Conservation (phyloP, 2,888 invertebrate genomes). For the Camponotus fellah region DNA sequence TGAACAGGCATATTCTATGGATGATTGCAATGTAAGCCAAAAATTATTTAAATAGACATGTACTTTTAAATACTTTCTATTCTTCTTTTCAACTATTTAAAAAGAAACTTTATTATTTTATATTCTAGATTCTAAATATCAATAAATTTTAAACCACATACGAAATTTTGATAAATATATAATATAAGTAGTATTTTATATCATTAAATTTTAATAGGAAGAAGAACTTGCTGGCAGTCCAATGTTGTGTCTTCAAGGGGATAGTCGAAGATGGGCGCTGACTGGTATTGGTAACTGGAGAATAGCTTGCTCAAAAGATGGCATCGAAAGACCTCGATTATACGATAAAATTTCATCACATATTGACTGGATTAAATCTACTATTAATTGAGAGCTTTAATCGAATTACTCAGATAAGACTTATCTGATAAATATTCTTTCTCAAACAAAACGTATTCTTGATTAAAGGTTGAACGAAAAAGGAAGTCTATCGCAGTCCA, state of each 20-base stretch:
- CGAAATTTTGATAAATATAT: not conserved
- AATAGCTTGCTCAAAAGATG: constrained; percentile 93
- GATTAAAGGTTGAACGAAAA: not conserved
- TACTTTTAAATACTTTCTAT: not conserved
- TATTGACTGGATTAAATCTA: constrained; percentile 94
- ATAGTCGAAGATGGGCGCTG: constrained; percentile 92
- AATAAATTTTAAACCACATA: not conserved
- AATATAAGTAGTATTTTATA: not conserved
- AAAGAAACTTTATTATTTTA: not conserved
- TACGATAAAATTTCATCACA: constrained; percentile 94
- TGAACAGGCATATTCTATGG: constrained; percentile 92
- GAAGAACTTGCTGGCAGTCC: constrained; percentile 96
- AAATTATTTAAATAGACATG: not conserved
- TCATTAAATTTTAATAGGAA: constrained; percentile 87
- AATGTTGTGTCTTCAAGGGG: constrained; percentile 92
- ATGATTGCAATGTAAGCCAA: constrained; percentile 93
- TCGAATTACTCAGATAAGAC: not conserved
- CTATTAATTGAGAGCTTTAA: constrained; percentile 87
- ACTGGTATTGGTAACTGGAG: constrained; percentile 94
- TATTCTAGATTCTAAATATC: not conserved
- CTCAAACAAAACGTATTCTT: constrained; percentile 26
- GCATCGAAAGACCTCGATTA: constrained; percentile 92
- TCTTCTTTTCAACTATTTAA: not conserved
- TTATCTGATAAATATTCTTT: not conserved
- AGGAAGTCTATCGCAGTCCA: not conserved